phyloP scores from a whole-genome alignment of 2,113 vertebrate species.

The Heterocephalus glaber region DNA sequence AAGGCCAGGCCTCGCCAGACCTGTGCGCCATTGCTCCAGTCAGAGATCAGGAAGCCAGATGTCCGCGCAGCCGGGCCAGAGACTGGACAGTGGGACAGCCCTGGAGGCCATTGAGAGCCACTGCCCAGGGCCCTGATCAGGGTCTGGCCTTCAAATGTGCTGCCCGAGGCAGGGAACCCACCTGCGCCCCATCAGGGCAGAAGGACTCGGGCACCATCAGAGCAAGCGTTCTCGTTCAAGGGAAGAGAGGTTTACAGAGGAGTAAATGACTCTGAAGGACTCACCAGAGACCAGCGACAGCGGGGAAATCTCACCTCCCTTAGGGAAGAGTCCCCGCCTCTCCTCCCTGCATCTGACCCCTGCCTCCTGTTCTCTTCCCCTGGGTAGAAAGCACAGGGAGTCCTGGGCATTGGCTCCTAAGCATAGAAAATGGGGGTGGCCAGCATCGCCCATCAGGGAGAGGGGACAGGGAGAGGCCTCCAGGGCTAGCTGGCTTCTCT shows the following conservation, averaged over 20 bases:
- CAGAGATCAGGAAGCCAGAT: not conserved
- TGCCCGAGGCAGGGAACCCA: not conserved
- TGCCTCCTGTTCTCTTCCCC: not conserved
- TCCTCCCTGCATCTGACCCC: not conserved
- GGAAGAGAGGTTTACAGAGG: not conserved
- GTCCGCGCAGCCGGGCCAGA: not conserved
- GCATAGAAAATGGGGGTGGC: rapidly evolving
- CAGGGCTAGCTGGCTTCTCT: rapidly evolving
- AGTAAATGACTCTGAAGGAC: not conserved
- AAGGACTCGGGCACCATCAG: not conserved
- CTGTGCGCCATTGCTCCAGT: not conserved
- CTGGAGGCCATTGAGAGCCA: not conserved
- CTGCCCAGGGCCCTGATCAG: not conserved
- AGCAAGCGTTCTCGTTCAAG: not conserved
- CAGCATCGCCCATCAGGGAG: rapidly evolving
- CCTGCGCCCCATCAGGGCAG: rapidly evolving
- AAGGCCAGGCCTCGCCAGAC: rapidly evolving
- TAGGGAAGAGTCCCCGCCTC: not conserved
- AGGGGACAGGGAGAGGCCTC: not conserved
- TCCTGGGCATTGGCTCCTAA: not conserved
- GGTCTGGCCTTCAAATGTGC: not conserved
- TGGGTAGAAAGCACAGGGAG: rapidly evolving
- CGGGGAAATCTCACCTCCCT: not conserved
- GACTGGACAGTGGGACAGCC: rapidly evolving
- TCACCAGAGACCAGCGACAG: not conserved